phyloP scores from a whole-genome alignment of 1,140 invertebrate species.

The Drosophila elegans region DNA sequence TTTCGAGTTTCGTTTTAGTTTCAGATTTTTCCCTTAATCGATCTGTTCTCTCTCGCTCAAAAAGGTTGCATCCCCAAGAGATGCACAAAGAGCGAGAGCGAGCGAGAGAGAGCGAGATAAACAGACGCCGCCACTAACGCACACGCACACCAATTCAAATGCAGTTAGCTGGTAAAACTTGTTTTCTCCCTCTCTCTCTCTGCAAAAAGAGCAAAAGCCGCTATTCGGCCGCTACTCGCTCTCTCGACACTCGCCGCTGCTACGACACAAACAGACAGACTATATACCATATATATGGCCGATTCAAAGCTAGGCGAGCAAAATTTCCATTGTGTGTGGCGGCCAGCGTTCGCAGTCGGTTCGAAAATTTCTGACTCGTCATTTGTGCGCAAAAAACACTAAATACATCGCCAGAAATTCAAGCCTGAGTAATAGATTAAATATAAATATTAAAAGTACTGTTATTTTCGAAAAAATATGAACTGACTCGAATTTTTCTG shows the following conservation, averaged over 20 bases:
- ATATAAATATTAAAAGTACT: conserved; percentile 56
- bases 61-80: conserved; percentile 73
- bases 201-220: conserved; percentile 75
- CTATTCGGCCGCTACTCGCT: conserved; percentile 63
- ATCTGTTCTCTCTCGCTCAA: conserved; percentile 54
- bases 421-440: conserved; percentile 74
- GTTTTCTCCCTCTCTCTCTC: conserved; percentile 53
- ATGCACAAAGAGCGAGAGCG: conserved; percentile 58
- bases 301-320: conserved; percentile 81
- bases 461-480: conserved; percentile 11
- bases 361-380: conserved; percentile 82
- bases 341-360: conserved; percentile 73
- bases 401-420: conserved; percentile 41
- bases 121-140: conserved; percentile 59
- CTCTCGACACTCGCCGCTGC: conserved; percentile 66
- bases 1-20: conserved; percentile 29
- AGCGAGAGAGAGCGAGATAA: conserved; percentile 46
- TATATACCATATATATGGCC: conserved; percentile 37
- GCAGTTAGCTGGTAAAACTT: conserved; percentile 62
- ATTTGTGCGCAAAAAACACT: conserved; percentile 68
- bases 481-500: conserved; percentile 21
- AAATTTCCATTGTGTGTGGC: conserved; percentile 84
- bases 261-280: conserved; percentile 27
- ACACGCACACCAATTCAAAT: conserved; percentile 40
- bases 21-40: conserved; percentile 55